A percentile compares a stretch with the other conserved stretches of the same genome.
Conservation (phyloP, 2,113 vertebrate genomes). For the Nibea albiflora region DNA sequence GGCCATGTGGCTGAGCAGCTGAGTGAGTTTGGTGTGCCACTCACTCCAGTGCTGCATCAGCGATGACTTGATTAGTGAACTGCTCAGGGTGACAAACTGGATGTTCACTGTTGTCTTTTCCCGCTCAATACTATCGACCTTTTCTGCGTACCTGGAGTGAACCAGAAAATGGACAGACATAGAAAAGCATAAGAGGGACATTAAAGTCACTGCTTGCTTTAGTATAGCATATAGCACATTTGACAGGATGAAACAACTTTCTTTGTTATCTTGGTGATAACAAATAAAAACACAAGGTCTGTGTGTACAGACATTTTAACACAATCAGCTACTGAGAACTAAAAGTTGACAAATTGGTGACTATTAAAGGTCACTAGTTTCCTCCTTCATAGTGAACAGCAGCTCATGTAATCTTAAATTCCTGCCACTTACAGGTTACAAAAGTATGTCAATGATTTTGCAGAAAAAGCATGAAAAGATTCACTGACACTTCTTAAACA, state of each 20-base stretch:
- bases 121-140: conserved; percentile 62
- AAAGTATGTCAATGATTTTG: background rate
- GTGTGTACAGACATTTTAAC: background rate
- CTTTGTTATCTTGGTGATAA: background rate
- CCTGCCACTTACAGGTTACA: background rate
- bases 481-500: background rate
- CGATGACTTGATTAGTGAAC: conserved; percentile 68
- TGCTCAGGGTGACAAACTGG: conserved; percentile 68
- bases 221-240: background rate
- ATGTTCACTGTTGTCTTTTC: conserved; percentile 61
- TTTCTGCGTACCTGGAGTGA: conserved; percentile 64
- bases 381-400: background rate
- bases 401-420: background rate
- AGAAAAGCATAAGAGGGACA: background rate
- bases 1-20: conserved; percentile 64
- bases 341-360: background rate
- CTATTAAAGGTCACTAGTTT: background rate
- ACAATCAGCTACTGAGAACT: no score
- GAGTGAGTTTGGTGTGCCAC: conserved; percentile 73
- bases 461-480: background rate
- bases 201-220: background rate
- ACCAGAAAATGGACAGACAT: background rate
- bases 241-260: background rate
- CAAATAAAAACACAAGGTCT: background rate
- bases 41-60: conserved; percentile 70